Evolutionary conservation across 2,113 vertebrate genomes (phyloP), one percentile per base, ranked within the genome.

Genomic region (Beaufortia kweichowensis): DNA sequence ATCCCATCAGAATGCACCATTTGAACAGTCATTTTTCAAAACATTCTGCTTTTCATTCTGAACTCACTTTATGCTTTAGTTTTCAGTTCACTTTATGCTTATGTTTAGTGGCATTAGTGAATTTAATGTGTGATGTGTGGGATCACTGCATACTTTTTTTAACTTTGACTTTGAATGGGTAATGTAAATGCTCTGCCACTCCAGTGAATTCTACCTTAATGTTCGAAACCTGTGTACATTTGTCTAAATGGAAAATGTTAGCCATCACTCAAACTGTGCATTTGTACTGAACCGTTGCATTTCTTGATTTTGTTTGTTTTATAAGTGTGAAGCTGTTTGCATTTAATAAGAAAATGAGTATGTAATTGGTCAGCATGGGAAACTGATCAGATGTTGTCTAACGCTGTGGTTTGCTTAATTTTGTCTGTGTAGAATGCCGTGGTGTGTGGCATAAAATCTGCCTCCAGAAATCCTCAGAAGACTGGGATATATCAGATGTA

Each of bases 401-500:
- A 63, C 1, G 0, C 61, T 76, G 59, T 75, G 46, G 21, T 76
- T 65, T 76, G 74, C 21, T 55, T 76, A 57, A 76, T 76, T 76
- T 76, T 66, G 19, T 71, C 21, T 57, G 46, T 76, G 21, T 28
- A 76, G 74, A 65, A 67, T 76, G 74, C 50, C 43, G 4, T 63
- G 33, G 50, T 67, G 62, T 77, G 28, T 69, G 75, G 65, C 75
- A 77, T 68, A 77, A 77, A 57, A 59, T 31, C 39, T 77, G 75
- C 53, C 55, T 68, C 64, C 64, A 68, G 55, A 69, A 69, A 77
- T 69, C 75, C 64, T 77, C 75, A 67, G 55, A 77, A 77, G 75
- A 77, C 53, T 77, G 75, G 75, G 75, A 77, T 77, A 69, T 69
- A 31, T 68, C 55, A 59, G 75, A 77, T 61, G 64, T 69, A 77